Percentiles rank a stretch among this genome's conserved stretches.
These are phyloP conservation scores for Pteromalus puparum DNA, from an alignment of 1,140 invertebrate genomes.

Conservation along the genomic window DNA sequence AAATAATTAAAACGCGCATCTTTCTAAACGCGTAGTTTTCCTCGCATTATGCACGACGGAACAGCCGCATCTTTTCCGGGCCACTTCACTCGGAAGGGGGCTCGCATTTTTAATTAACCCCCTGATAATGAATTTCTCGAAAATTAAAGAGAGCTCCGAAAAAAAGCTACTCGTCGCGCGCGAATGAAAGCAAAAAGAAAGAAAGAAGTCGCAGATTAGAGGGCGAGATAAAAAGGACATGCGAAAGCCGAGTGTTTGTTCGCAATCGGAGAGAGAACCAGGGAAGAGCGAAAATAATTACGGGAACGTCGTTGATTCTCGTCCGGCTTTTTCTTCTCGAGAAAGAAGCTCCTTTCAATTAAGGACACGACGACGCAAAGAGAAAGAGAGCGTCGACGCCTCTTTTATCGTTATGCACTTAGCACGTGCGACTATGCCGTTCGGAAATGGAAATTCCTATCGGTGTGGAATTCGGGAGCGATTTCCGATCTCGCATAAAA, in stretches of 20 bases:
- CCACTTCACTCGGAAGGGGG: too few species aligned
- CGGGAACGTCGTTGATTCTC: slow-evolving; percentile 42
- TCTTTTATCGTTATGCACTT: slow-evolving; percentile 23
- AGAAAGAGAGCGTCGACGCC: slow-evolving; percentile 34
- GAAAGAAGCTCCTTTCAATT: slow-evolving; percentile 22
- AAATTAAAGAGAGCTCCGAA: neutral
- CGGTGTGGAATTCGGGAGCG: neutral
- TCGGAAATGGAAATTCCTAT: neutral
- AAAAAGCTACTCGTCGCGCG: neutral
- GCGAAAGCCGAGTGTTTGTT: slow-evolving; percentile 34
- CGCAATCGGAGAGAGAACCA: slow-evolving; percentile 37
- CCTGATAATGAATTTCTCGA: neutral
- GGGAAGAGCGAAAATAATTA: slow-evolving; percentile 49
- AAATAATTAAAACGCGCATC: too few species aligned
- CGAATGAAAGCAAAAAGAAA: too few species aligned
- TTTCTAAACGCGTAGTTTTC: too few species aligned
- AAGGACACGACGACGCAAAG: neutral
- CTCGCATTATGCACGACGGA: too few species aligned
- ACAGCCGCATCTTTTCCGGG: too few species aligned
- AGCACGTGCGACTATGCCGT: neutral
- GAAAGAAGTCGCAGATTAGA: slow-evolving; percentile 23
- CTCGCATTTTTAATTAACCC: slow-evolving; percentile 15
- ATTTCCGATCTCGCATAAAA: too few species aligned
- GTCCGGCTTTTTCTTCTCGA: neutral
- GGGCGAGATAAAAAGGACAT: neutral